Conservation (phyloP, 2,797 vertebrate species). For the Clarias platycephalus region DNA sequence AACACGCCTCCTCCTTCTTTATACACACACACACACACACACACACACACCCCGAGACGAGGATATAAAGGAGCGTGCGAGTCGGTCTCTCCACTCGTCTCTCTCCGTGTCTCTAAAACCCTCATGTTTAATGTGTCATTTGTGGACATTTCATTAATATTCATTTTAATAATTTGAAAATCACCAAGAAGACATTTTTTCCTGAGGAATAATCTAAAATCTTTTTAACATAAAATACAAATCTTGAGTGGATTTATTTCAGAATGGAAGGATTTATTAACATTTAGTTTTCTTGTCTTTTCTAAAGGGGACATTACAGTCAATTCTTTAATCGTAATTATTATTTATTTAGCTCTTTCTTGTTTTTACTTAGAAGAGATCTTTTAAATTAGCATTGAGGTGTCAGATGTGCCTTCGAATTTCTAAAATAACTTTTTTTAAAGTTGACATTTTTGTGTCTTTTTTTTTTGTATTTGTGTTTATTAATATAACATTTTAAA, state of each 20-base stretch:
- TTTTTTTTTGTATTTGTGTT: background rate
- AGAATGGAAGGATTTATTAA: background rate
- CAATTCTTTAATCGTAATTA: background rate
- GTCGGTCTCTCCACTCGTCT: background rate
- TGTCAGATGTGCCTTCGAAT: background rate
- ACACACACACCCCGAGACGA: background rate
- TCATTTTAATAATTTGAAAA: background rate
- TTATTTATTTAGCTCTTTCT: background rate
- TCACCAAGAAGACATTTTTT: background rate
- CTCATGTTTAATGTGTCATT: background rate
- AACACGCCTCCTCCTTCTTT: background rate
- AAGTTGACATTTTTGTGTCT: background rate
- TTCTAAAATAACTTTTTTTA: background rate
- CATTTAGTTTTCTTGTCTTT: background rate
- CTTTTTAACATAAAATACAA: background rate
- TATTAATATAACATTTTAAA: background rate
- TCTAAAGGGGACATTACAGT: background rate
- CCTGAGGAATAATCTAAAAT: background rate
- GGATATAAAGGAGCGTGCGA: background rate
- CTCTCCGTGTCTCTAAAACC: background rate
- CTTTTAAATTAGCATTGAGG: background rate
- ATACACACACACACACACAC: slow-evolving; percentile 24
- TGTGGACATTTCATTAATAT: background rate
- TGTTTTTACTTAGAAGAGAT: background rate
- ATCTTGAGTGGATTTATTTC: background rate